Conservation (phyloP, 2,797 vertebrate species). For the Myoxocephalus aenaeus region DNA sequence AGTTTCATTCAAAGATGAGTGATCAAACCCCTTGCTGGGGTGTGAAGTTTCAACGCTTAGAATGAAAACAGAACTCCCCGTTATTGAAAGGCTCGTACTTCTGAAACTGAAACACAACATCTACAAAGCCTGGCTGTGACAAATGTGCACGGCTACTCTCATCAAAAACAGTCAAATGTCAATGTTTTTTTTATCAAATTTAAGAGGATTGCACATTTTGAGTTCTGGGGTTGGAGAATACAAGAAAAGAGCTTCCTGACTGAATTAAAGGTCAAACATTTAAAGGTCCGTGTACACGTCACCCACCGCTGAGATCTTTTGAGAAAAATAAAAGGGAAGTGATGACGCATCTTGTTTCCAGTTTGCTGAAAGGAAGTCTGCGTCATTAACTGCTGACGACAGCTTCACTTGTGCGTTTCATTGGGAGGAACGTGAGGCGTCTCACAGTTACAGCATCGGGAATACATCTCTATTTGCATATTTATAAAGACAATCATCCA, state of each 20-base stretch:
- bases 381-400: constrained; percentile 22
- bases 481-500: constrained; percentile 44
- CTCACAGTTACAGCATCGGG: constrained; percentile 38
- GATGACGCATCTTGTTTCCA: neutral
- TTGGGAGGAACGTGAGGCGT: constrained; percentile 32
- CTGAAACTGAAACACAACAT: neutral
- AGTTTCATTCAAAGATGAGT: neutral
- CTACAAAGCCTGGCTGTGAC: neutral
- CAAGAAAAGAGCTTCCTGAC: neutral
- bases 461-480: constrained; percentile 42
- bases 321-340: neutral
- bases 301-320: neutral
- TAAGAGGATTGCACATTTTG: neutral
- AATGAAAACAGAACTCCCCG: neutral
- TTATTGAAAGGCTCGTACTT: neutral
- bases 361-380: constrained; percentile 22
- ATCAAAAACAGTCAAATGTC: neutral
- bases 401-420: constrained; percentile 42
- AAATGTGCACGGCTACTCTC: neutral
- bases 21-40: neutral
- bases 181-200: neutral
- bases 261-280: no score
- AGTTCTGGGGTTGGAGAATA: neutral
- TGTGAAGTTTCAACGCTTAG: neutral
- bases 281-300: neutral